Evolutionary conservation across 64 coral and sea anemone genomes (phyloP), one percentile per base, ranked within the genome.

Genomic region (Dendrophyllia cribrosa): DNA sequence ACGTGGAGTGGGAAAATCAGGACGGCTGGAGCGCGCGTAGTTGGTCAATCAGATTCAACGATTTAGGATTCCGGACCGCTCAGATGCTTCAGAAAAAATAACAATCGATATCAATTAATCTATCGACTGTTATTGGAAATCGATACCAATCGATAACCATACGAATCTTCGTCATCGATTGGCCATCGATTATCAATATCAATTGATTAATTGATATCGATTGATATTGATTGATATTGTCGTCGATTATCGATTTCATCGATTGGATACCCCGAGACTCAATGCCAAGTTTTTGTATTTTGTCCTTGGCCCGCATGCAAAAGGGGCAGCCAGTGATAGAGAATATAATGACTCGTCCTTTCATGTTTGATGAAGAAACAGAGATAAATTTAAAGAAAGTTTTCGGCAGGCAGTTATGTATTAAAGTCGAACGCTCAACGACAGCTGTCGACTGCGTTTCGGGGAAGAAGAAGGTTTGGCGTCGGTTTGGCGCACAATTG

Each of bases 321-420:
- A 97, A 97, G 14, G 95, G 95, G 74, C 95, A 97, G 4, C 95
- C 95, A 7, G 95, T 91, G 15, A 97, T 97, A 3, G 95, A 97
- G 17, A 81, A 97, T 9, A 97, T 68, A 3, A 90, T 72, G 4
- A 97, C 87, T 46, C 88, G 92, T 16, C 95, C 95, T 73, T 97
- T 97, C 95, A 97, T 97, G 48, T 61, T 93, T 84, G 61, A 22
- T 68, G 7, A 17, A 68, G 34, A 34, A 34, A 34, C 34, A 34
- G 34, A 34, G 34, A 34, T 34, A 0, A 34, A 34, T 34, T 34
- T 34, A 34, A 34, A 34, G 34, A 34, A 34, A 34, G 34, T 34
- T 34, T 34, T 1, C 34, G 34, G 34, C 34, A 34, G 34, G 34
- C 51, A 91, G 76, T 59, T 87, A 61, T 13, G 96, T 19, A n/a